Evolutionary conservation across 1,140 invertebrate species (phyloP).

Genomic region (Drosophila micromelanica): DNA sequence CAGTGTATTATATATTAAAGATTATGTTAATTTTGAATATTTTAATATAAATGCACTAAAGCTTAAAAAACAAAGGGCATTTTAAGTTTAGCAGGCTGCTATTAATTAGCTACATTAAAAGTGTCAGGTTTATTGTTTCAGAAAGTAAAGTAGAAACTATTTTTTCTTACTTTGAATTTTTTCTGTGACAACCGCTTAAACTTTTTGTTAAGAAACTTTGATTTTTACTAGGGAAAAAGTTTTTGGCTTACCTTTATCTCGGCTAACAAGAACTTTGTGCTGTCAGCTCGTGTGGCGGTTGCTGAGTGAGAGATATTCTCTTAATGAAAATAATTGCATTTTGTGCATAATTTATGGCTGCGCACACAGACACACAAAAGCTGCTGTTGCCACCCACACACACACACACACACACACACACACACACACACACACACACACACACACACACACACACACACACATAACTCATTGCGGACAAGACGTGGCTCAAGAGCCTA

Average conservation of each 20-base stretch:
- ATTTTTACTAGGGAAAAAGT: slow-evolving; percentile 32
- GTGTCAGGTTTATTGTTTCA: not conserved
- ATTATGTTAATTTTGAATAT: not conserved
- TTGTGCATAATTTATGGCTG: slow-evolving; percentile 72
- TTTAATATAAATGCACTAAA: too few relatives aligned
- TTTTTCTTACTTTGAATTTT: not conserved
- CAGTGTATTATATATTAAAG: too few relatives aligned
- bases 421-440: slow-evolving; percentile 27
- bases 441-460: slow-evolving; percentile 26
- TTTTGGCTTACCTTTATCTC: slow-evolving; percentile 27
- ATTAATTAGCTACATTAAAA: slow-evolving; percentile 36
- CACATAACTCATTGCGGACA: slow-evolving; percentile 30
- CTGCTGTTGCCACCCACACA: slow-evolving; percentile 24
- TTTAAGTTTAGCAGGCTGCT: not conserved
- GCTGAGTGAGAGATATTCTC: slow-evolving; percentile 33
- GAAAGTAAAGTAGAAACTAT: not conserved
- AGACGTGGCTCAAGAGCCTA: slow-evolving; percentile 27
- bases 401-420: slow-evolving; percentile 37
- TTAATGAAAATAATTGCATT: slow-evolving; percentile 80
- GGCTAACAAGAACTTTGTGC: not conserved
- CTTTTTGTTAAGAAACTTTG: slow-evolving; percentile 19
- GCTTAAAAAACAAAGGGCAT: not conserved
- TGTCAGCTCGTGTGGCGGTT: too few relatives aligned
- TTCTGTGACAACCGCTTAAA: slow-evolving; percentile 3
- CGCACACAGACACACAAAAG: slow-evolving; percentile 27